Conservation (phyloP, 2,888 invertebrate genomes). For the Perizoma flavofasciatum region DNA sequence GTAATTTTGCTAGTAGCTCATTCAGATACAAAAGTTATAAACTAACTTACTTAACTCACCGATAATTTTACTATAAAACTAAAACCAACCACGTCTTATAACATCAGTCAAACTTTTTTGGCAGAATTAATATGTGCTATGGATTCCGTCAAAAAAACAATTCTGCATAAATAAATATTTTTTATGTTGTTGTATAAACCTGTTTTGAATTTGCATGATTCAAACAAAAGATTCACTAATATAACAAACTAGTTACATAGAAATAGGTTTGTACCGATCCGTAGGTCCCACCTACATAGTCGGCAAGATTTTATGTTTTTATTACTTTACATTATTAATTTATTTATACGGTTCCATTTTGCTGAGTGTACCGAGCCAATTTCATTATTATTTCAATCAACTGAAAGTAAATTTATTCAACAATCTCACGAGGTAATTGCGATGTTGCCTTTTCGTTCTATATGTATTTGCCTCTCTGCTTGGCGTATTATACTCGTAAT, state of each 20-base stretch:
- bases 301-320: conserved; percentile 74
- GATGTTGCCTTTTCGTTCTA: conserved; percentile 62
- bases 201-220: conserved; percentile 54
- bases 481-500: conserved; percentile 47
- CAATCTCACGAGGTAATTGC: conserved; percentile 84
- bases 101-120: too few species aligned
- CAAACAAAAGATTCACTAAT: conserved; percentile 51
- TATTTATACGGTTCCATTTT: conserved; percentile 78
- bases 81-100: too few species aligned
- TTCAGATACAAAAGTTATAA: too few species aligned
- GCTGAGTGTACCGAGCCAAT: conserved; percentile 78
- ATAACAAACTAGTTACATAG: conserved; percentile 70
- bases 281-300: conserved; percentile 34
- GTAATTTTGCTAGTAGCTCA: too few species aligned
- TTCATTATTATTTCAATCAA: conserved; percentile 85
- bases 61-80: too few species aligned
- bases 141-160: too few species aligned
- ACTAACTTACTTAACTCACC: too few species aligned
- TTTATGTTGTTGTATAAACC: too few species aligned
- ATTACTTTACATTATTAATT: conserved; percentile 83
- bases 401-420: conserved; percentile 84
- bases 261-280: conserved; percentile 52
- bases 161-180: too few species aligned
- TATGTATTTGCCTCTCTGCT: conserved; percentile 45
- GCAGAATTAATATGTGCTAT: too few species aligned